Evolutionary conservation across 2,888 invertebrate genomes (phyloP), one percentile per base, ranked within the genome.

Genomic region (Tupiocoris notatus): DNA sequence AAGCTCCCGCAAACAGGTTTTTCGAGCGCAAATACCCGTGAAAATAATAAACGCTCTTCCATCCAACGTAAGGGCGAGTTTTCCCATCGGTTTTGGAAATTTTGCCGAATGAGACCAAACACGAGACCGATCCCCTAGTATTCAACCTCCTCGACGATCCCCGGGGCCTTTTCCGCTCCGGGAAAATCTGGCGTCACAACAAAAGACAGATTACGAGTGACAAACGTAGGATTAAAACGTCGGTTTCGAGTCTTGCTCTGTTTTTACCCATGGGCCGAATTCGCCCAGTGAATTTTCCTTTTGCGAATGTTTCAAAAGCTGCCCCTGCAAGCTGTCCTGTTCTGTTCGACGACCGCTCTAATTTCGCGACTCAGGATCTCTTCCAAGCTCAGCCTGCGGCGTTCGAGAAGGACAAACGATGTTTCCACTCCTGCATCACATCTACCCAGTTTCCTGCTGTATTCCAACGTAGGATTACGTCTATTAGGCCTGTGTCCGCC

Each of bases 161-260:
- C 39, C 6, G 39, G 12, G 39, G 39, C 39, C 39, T 39, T 39
- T 39, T 39, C 39, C 12, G 39, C 39, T 39, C 3, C 6, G 54
- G 59, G 59, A 70, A 67, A 67, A 70, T 70, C 70, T 59, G 70
- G 70, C 70, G 70, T 59, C 70, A 70, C 70, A 70, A 70, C 70
- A 70, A 70, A 57, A 23, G 70, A 70, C 57, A 70, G 70, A 70
- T 70, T 70, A 70, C 70, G 58, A 70, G 70, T 59, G 70, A 70
- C 70, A 70, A 70, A 59, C 70, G 59, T 70, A 70, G 70, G 70
- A 70, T 70, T 70, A 70, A 70, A 70, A 58, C 59, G 23, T 39
- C 39, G 39, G 6, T 39, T 39, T 39, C 22, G 68, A 67, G 24
- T 25, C 58, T 7, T 39, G 6, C 39, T 39, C 39, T 39, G 7